Evolutionary conservation across 1,140 invertebrate genomes (phyloP).

Genomic region (Neotoxoptera formosana): DNA sequence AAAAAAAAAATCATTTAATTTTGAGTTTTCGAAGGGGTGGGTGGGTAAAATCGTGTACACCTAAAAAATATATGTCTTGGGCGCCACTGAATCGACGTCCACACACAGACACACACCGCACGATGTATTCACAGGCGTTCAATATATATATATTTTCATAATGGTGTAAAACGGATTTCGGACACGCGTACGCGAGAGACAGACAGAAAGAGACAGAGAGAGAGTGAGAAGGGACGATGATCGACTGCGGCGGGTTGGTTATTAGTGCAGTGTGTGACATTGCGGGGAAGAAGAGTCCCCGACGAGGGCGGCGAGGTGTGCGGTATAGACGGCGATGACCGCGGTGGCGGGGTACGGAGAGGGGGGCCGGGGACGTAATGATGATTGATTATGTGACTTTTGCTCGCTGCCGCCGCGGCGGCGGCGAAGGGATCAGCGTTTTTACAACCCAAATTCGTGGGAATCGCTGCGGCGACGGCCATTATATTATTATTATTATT

Average conservation of each 20-base stretch:
- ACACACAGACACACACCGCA: no score
- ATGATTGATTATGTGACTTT: conserved; percentile 56
- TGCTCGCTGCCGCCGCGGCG: not conserved
- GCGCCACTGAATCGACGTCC: no score
- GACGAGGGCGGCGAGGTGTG: not conserved
- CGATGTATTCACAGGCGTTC: not conserved
- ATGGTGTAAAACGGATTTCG: conserved; percentile 36
- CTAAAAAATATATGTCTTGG: no score
- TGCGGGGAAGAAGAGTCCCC: conserved; percentile 1
- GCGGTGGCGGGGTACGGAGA: not conserved
- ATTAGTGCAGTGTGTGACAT: conserved; percentile 29
- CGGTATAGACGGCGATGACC: not conserved
- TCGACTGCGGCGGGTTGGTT: conserved; percentile 40
- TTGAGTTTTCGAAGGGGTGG: no score
- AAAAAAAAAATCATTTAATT: no score
- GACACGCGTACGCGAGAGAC: not conserved
- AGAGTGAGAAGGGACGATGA: not conserved
- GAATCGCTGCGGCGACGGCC: conserved; percentile 31
- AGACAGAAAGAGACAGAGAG: not conserved
- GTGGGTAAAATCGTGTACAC: no score
- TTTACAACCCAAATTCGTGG: conserved; percentile 52
- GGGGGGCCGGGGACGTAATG: conserved; percentile 33
- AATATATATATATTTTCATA: not conserved
- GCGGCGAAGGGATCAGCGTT: not conserved
- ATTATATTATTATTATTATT: conserved; percentile 36